phyloP scores from a whole-genome alignment of 2,888 invertebrate species.

The Myopa testacea region DNA sequence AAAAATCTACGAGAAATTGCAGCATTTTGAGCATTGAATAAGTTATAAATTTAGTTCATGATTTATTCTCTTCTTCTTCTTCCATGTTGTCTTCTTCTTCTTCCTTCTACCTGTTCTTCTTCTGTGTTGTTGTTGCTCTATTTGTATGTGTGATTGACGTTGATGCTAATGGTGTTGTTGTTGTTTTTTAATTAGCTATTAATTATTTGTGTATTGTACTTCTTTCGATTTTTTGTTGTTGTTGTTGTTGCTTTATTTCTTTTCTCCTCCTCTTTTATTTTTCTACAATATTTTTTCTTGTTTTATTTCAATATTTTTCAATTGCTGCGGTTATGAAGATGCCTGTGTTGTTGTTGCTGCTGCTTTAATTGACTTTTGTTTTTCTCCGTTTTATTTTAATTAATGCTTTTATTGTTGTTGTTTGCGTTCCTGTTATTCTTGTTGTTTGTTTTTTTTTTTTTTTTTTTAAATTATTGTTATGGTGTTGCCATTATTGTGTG shows the following conservation, averaged over 20 bases:
- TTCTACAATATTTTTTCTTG: not conserved
- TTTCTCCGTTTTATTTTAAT: not conserved
- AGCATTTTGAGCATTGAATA: not conserved
- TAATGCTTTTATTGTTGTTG: not conserved
- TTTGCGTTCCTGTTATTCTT: not conserved
- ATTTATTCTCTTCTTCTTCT: slow-evolving; percentile 13
- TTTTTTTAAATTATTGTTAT: not conserved
- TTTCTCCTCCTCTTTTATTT: not conserved
- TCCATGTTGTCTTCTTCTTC: slow-evolving; percentile 1
- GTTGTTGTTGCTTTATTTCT: not conserved
- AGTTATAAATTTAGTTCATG: slow-evolving; percentile 36
- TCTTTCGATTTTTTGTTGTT: slow-evolving; percentile 1
- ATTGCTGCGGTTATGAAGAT: no score
- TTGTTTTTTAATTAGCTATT: not conserved
- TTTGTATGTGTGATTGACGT: not conserved
- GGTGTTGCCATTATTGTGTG: no score
- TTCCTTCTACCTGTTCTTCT: not conserved
- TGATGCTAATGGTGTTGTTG: not conserved
- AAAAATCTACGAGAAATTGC: not conserved
- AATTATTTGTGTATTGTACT: not conserved
- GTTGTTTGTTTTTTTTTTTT: not conserved
- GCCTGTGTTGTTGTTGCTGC: not conserved
- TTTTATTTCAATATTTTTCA: not conserved
- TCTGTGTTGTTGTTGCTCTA: slow-evolving; percentile 4
- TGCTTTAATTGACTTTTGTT: not conserved